Evolutionary conservation across 2,113 vertebrate genomes (phyloP).

Genomic region (Psittacula cyanocephala): DNA sequence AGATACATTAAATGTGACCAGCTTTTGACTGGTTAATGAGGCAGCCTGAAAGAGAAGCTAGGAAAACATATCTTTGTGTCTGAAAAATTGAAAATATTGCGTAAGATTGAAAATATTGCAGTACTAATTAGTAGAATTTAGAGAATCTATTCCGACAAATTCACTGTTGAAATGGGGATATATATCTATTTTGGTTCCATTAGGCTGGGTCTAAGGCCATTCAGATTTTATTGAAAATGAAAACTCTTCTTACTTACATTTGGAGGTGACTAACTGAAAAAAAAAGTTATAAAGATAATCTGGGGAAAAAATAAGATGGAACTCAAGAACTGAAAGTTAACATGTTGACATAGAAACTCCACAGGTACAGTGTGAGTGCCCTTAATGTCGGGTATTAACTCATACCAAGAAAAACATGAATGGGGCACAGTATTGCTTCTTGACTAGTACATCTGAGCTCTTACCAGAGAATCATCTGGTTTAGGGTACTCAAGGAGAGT

Average conservation of each 20-base stretch:
- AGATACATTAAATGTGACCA: background rate
- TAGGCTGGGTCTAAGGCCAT: background rate
- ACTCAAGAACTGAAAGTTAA: background rate
- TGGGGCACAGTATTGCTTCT: background rate
- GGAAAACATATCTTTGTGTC: background rate
- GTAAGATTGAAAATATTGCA: background rate
- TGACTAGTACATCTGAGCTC: background rate
- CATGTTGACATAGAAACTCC: background rate
- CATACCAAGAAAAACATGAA: background rate
- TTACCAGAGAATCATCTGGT: background rate
- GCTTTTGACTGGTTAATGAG: background rate
- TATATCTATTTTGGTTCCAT: background rate
- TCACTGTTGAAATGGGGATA: background rate
- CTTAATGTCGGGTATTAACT: background rate
- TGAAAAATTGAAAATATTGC: background rate
- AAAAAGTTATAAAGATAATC: background rate
- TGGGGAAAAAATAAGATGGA: background rate
- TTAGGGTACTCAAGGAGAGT: background rate
- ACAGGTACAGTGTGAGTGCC: fast-evolving
- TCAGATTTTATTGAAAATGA: background rate
- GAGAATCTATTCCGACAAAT: background rate
- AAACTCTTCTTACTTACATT: background rate
- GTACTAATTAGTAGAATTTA: background rate
- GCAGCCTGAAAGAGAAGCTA: background rate
- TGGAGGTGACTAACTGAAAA: background rate